These are phyloP conservation scores for Natator depressus DNA, from an alignment of 2,113 vertebrate species.

Conservation along the genomic window DNA sequence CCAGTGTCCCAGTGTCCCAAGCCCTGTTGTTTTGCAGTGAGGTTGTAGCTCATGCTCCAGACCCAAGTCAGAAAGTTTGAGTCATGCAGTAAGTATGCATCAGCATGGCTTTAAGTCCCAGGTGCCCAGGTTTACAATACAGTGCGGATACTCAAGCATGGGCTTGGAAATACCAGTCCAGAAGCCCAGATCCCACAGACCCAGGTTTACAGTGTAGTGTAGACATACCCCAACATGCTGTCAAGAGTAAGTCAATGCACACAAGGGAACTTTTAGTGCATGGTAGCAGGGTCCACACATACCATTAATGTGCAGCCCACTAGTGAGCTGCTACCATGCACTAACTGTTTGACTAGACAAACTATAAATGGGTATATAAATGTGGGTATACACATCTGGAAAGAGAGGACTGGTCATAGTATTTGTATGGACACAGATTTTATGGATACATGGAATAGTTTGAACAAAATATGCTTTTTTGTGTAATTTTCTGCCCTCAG, in stretches of 20 bases:
- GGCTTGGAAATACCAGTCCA: not conserved
- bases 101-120: not conserved
- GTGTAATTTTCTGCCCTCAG: accelerated
- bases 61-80: not conserved
- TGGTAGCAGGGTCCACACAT: not conserved
- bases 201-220: not conserved
- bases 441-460: not conserved
- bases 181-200: not conserved
- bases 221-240: not conserved
- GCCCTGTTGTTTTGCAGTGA: not conserved
- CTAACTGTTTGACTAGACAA: not conserved
- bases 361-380: not conserved
- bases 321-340: not conserved
- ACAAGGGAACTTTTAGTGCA: not conserved
- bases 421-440: not conserved
- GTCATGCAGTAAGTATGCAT: not conserved
- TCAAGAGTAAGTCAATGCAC: not conserved
- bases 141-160: not conserved
- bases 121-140: not conserved
- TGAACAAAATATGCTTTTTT: not conserved
- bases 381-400: not conserved
- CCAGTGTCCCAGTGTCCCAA: not conserved
- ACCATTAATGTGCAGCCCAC: not conserved
- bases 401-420: not conserved
- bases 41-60: not conserved